A percentile compares a stretch with the other conserved stretches of the same genome.
These are phyloP conservation scores for Megalonaias nervosa DNA, from an alignment of 1,140 invertebrate genomes.

Conservation along the genomic window DNA sequence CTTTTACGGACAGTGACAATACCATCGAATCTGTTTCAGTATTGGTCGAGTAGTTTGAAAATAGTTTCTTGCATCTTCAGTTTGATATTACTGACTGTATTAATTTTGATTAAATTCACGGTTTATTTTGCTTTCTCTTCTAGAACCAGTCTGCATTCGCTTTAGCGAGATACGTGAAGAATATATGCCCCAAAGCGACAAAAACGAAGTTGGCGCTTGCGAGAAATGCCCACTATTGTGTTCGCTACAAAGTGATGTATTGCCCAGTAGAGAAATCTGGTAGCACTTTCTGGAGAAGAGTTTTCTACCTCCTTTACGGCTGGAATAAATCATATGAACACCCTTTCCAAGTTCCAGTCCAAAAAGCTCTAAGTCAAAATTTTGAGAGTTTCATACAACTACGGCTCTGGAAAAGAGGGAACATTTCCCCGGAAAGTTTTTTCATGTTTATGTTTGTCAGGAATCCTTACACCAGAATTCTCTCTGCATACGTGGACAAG, in stretches of 20 bases:
- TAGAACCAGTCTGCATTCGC: too few relatives aligned
- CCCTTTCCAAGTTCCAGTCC: slow-evolving; percentile 17
- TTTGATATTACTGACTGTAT: too few relatives aligned
- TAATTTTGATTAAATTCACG: too few relatives aligned
- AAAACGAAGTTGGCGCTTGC: too few relatives aligned
- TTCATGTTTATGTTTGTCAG: slow-evolving; percentile 33
- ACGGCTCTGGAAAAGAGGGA: background rate
- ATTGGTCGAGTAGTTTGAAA: too few relatives aligned
- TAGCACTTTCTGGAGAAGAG: slow-evolving; percentile 24
- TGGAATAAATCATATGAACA: background rate
- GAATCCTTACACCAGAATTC: slow-evolving; percentile 21
- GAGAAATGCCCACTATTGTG: too few relatives aligned
- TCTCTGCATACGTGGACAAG: slow-evolving; percentile 29
- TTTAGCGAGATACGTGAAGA: too few relatives aligned
- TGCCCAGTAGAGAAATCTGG: slow-evolving; percentile 24
- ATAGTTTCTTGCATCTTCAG: too few relatives aligned
- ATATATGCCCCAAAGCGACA: too few relatives aligned
- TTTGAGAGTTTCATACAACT: background rate
- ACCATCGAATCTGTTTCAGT: too few relatives aligned
- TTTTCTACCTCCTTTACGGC: slow-evolving; percentile 10
- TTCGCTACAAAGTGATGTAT: background rate
- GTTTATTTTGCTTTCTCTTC: too few relatives aligned
- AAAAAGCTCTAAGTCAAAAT: background rate
- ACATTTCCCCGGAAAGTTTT: slow-evolving; percentile 3
- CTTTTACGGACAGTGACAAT: too few relatives aligned